Conservation (phyloP, 37 sponge, comb jelly and placozoan species). For the Oscarella lobularis region DNA sequence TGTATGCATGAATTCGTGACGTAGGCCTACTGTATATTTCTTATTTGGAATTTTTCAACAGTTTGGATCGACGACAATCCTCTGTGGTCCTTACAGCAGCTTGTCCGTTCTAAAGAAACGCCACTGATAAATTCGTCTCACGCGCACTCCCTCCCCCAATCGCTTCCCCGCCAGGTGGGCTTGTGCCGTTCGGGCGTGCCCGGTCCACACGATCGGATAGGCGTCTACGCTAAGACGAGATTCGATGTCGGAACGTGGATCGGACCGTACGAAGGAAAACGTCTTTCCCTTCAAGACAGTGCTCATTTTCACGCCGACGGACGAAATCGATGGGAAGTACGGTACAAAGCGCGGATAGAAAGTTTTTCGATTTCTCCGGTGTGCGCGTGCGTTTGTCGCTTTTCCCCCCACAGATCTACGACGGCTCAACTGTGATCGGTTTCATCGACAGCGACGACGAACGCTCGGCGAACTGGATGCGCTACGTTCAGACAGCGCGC, state of each 20-base stretch:
- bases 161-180: background rate
- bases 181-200: background rate
- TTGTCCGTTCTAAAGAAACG: background rate
- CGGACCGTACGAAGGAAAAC: background rate
- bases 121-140: background rate
- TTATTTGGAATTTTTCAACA: no score
- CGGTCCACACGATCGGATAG: background rate
- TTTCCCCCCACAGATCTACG: no score
- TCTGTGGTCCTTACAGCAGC: background rate
- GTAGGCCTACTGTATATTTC: no score
- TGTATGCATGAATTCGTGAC: no score
- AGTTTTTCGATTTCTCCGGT: no score
- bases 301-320: no score
- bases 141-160: background rate
- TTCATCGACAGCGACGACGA: no score
- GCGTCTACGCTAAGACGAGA: background rate
- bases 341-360: no score
- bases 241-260: constrained; percentile 1
- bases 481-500: constrained; percentile 82
- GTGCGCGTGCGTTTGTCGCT: no score
- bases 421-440: no score
- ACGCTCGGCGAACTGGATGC: constrained; percentile 91
- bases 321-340: no score
- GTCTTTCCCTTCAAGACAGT: background rate
- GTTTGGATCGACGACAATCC: no score